Evolutionary conservation across 2,888 invertebrate genomes (phyloP), one percentile per base, ranked within the genome.

Genomic region (Apantesis nais): DNA sequence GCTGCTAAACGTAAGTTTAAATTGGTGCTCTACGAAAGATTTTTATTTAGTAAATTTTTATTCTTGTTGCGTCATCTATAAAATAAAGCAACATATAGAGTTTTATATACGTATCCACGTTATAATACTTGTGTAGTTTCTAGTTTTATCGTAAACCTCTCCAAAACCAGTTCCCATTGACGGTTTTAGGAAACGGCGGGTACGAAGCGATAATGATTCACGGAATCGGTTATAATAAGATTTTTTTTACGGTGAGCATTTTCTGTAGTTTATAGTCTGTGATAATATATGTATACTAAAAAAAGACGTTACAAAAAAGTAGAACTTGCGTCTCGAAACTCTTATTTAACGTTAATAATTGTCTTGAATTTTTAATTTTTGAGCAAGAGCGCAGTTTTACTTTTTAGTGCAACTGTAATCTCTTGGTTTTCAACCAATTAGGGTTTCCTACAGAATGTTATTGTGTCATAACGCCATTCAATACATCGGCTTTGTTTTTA

Each of bases 391-490:
- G 58, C 29, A 74, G 74, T 75, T 74, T 72, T 81, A 44, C 74
- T 77, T 74, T 73, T 79, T 62, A 69, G 70, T 72, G 64, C 69
- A 73, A 71, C 62, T 70, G 29, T 75, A 67, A 72, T 78, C 67
- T 61, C 70, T 79, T 77, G 75, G 65, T 80, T 75, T 76, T 69
- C 69, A 77, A 73, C 71, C 73, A 74, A 78, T 77, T 75, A 73
- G 75, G 79, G 74, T 77, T 75, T 78, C 74, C 16, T 74, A 62
- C 74, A 76, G 66, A 72, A 66, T 66, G 76, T 83, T 83, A 62
- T 82, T 81, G 79, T 86, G 76, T 83, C 85, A 76, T 85, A 86
- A 85, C 83, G 85, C 84, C 82, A 86, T 86, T 85, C 83, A 85
- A 73, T 83, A 78, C 80, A 78, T 80, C 77, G 78, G 79, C 82